phyloP scores from a whole-genome alignment of 1,140 invertebrate species.

The Nomia melanderi region DNA sequence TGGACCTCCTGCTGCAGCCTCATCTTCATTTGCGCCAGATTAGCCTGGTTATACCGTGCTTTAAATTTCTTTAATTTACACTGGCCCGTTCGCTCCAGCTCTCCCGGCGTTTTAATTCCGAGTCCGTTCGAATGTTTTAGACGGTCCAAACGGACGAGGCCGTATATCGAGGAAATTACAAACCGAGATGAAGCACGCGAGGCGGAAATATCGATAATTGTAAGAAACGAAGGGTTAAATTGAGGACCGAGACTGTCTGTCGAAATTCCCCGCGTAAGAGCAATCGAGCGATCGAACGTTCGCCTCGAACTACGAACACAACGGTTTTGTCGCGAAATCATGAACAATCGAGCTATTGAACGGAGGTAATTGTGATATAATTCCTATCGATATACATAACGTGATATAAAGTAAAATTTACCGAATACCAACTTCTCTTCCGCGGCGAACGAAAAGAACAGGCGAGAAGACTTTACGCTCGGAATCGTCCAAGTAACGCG shows the following conservation, averaged over 20 bases:
- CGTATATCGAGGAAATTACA: neutral
- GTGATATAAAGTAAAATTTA: too few relatives aligned
- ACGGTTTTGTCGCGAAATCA: too few relatives aligned
- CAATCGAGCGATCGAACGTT: too few relatives aligned
- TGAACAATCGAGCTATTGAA: too few relatives aligned
- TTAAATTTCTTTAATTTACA: neutral
- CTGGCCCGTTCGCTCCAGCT: neutral
- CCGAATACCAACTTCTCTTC: too few relatives aligned
- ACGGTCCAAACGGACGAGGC: neutral
- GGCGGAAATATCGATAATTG: neutral
- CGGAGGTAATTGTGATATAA: too few relatives aligned
- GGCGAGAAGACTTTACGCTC: too few relatives aligned
- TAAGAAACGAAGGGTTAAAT: constrained; percentile 10
- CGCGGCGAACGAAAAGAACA: too few relatives aligned
- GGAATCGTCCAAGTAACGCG: too few relatives aligned
- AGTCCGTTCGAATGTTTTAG: neutral
- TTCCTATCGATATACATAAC: too few relatives aligned
- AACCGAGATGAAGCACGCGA: neutral
- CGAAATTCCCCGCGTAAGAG: neutral
- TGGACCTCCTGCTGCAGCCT: neutral
- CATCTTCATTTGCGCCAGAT: neutral
- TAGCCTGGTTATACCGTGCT: neutral
- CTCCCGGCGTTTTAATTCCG: neutral
- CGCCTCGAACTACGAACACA: too few relatives aligned
- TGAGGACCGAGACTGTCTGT: neutral